phyloP scores from a whole-genome alignment of 2,888 invertebrate genomes.

The Coenonympha arcania region DNA sequence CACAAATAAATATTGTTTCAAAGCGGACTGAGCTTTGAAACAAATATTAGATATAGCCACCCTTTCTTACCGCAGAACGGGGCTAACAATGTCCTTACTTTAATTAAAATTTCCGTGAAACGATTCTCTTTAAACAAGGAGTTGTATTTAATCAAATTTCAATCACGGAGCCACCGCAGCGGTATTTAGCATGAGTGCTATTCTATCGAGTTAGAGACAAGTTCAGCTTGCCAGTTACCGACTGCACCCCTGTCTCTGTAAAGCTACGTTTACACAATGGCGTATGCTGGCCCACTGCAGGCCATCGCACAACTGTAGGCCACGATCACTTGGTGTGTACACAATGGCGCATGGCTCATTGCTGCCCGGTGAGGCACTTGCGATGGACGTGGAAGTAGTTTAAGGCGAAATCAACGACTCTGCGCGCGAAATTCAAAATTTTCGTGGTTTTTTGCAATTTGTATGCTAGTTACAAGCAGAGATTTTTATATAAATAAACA shows the following conservation, averaged over 20 bases:
- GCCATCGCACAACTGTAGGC: no score
- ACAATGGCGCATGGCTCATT: no score
- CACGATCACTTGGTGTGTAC: no score
- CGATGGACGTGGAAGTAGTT: no score
- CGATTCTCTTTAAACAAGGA: conserved; percentile 6
- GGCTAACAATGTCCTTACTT: neutral
- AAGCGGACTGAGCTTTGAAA: neutral
- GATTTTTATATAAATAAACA: no score
- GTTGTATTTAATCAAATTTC: conserved; percentile 17
- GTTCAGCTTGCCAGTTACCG: conserved; percentile 2
- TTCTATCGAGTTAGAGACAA: conserved; percentile 21
- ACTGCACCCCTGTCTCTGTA: conserved; percentile 1
- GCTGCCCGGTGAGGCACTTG: no score
- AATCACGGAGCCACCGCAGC: conserved; percentile 6
- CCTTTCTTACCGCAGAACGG: neutral
- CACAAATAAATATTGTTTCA: neutral
- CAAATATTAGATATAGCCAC: neutral
- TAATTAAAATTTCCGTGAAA: conserved; percentile 2
- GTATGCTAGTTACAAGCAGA: no score
- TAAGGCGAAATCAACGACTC: no score
- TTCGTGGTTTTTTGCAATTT: no score
- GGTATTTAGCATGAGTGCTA: conserved; percentile 18
- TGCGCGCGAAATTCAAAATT: no score
- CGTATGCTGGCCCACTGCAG: no score
- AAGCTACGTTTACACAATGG: no score